phyloP scores from a whole-genome alignment of 1,140 invertebrate species.

The Helicoverpa zea region DNA sequence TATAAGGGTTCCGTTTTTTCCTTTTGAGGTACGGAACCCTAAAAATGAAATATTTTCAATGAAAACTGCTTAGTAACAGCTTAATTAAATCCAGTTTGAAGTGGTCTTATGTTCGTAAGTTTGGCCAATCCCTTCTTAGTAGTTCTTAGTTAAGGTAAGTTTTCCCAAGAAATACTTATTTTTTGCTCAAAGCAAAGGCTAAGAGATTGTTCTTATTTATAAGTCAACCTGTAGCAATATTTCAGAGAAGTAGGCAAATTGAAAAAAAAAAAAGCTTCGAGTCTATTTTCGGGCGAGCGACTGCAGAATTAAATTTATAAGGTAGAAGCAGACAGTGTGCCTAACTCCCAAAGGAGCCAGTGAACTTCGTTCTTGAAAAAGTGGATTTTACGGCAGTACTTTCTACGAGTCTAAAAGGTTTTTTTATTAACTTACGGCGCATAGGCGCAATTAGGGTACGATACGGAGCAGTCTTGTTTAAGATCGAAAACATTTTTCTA shows the following conservation, averaged over 20 bases:
- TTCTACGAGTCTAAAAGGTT: constrained; percentile 51
- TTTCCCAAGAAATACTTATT: too few relatives aligned
- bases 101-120: too few relatives aligned
- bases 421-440: constrained; percentile 54
- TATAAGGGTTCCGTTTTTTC: too few relatives aligned
- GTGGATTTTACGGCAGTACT: constrained; percentile 50
- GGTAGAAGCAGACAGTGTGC: not conserved
- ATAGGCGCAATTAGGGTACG: constrained; percentile 26
- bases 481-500: not conserved
- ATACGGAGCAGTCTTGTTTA: constrained; percentile 6
- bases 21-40: too few relatives aligned
- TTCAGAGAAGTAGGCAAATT: constrained; percentile 9
- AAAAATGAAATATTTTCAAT: too few relatives aligned
- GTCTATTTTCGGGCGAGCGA: constrained; percentile 10
- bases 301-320: constrained; percentile 33
- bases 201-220: not conserved
- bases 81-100: too few relatives aligned
- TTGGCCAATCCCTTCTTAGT: too few relatives aligned
- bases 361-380: constrained; percentile 40
- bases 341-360: constrained; percentile 6
- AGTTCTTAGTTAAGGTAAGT: too few relatives aligned
- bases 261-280: constrained; percentile 24
- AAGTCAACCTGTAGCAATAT: not conserved
- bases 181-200: not conserved
- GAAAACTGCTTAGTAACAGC: too few relatives aligned